These are phyloP conservation scores for Daboia siamensis DNA, from an alignment of 2,113 vertebrate genomes.

Conservation along the genomic window DNA sequence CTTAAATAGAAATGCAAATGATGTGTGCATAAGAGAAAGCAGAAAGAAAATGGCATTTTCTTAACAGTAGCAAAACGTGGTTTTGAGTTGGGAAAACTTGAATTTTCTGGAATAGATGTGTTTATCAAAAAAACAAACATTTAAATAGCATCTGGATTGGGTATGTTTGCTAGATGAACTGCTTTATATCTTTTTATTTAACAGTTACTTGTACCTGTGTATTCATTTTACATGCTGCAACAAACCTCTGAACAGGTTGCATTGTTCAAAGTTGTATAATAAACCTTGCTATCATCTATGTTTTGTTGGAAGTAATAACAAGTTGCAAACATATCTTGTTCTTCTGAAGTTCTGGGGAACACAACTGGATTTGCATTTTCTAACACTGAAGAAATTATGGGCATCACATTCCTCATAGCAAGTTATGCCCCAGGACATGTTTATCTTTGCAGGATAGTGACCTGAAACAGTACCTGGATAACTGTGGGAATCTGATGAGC, in stretches of 20 bases:
- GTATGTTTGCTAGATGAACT: neutral
- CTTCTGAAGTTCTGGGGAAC: neutral
- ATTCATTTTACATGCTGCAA: neutral
- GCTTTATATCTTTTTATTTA: neutral
- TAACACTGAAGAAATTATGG: neutral
- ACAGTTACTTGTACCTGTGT: neutral
- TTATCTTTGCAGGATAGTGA: conserved; percentile 83
- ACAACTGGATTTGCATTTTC: neutral
- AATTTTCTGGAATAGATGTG: neutral
- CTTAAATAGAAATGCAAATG: neutral
- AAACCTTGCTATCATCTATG: neutral
- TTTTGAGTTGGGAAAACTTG: neutral
- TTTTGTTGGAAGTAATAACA: neutral
- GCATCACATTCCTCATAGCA: neutral
- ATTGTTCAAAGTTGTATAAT: neutral
- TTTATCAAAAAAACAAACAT: neutral
- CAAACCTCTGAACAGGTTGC: neutral
- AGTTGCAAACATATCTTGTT: neutral
- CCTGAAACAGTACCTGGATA: conserved; percentile 94
- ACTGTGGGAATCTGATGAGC: conserved; percentile 93
- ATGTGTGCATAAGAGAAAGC: neutral
- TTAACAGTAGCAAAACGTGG: neutral
- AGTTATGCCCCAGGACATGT: neutral
- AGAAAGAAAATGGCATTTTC: neutral
- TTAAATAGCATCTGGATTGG: neutral